Conservation (phyloP, 2,113 vertebrate genomes). For the Cavia porcellus region DNA sequence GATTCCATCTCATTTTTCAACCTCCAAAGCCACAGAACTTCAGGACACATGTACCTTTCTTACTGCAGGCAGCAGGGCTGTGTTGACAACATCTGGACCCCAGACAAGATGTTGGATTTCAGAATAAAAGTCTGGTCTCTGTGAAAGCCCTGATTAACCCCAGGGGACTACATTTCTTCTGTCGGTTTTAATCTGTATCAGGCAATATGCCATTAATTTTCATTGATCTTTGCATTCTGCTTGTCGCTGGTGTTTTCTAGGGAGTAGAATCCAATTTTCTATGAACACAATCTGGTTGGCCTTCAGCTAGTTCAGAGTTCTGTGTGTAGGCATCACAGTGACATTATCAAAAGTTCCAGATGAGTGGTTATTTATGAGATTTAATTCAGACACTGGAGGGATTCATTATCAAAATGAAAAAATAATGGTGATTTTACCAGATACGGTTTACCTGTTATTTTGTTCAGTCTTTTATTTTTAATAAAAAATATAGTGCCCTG, state of each 20-base stretch:
- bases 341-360: conserved; percentile 56
- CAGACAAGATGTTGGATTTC: conserved; percentile 5
- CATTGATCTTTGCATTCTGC: conserved; percentile 67
- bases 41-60: not conserved
- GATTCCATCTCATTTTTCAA: not conserved
- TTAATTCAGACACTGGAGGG: conserved; percentile 5
- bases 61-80: not conserved
- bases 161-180: conserved; percentile 62
- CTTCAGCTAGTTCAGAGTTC: conserved; percentile 52
- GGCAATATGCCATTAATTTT: conserved; percentile 69
- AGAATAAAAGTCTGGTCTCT: not conserved
- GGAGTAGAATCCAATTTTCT: conserved; percentile 61
- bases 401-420: conserved; percentile 41
- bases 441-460: not conserved
- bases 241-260: conserved; percentile 57
- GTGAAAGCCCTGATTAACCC: conserved; percentile 53
- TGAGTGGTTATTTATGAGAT: conserved; percentile 1
- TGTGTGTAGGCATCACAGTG: not conserved
- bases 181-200: conserved; percentile 69
- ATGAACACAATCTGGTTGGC: not conserved
- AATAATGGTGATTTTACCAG: not conserved
- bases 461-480: not conserved
- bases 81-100: not conserved
- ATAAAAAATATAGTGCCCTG: conserved; percentile 18
- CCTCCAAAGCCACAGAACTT: not conserved